These are phyloP conservation scores for Leucophenga varia DNA, from an alignment of 1,140 invertebrate genomes.

Conservation along the genomic window DNA sequence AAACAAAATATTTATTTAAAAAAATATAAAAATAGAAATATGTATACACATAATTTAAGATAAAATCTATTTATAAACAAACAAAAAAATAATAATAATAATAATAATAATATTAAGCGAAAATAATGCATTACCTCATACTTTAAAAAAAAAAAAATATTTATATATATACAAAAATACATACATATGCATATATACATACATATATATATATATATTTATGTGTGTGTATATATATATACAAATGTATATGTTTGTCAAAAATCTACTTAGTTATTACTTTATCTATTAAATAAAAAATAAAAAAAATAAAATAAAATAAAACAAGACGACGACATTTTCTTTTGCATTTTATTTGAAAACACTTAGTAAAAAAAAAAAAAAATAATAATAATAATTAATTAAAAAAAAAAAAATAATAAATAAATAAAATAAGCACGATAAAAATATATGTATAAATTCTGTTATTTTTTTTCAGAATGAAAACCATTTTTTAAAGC, in stretches of 20 bases:
- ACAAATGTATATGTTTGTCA: constrained; percentile 6
- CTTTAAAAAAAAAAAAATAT: constrained; percentile 33
- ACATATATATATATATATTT: constrained; percentile 15
- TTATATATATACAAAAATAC: constrained; percentile 22
- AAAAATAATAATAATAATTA: background rate
- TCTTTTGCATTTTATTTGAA: no score
- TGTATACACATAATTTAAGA: constrained; percentile 16
- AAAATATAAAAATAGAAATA: background rate
- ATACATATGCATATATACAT: constrained; percentile 17
- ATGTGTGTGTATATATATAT: constrained; percentile 13
- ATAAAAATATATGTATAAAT: background rate
- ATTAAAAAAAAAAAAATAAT: background rate
- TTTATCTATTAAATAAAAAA: constrained; percentile 5
- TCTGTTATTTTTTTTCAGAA: no score
- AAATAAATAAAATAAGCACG: background rate
- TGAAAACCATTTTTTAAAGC: no score
- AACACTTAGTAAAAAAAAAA: background rate
- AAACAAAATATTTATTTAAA: background rate
- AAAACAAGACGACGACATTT: no score
- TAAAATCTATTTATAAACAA: constrained; percentile 29
- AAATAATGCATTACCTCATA: constrained; percentile 52
- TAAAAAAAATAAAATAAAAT: no score
- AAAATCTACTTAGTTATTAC: constrained; percentile 13
- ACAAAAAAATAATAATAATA: constrained; percentile 5
- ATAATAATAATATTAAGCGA: constrained; percentile 25